phyloP scores from a whole-genome alignment of 2,113 vertebrate species.

The Trochalopteron elliotii region DNA sequence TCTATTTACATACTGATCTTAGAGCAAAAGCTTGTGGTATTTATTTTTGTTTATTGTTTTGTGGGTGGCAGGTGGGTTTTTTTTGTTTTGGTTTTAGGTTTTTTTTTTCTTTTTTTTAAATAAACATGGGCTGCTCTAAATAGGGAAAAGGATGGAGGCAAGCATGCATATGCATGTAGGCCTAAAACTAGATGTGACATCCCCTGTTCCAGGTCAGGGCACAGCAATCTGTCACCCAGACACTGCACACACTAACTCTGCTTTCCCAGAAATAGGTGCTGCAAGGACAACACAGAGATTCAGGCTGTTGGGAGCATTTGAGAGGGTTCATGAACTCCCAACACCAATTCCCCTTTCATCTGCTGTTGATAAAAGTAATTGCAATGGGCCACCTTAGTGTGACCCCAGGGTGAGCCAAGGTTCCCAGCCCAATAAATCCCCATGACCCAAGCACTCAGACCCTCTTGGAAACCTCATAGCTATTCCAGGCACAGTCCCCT shows the following conservation, averaged over 20 bases:
- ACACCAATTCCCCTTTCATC: background rate
- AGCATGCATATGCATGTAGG: background rate
- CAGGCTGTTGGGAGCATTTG: background rate
- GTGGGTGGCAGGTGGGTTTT: no score
- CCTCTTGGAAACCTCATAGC: background rate
- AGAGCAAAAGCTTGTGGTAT: background rate
- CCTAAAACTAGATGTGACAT: background rate
- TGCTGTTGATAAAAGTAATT: background rate
- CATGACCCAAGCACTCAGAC: background rate
- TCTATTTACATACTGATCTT: background rate
- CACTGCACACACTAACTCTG: background rate
- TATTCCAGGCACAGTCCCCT: background rate
- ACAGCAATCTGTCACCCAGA: background rate
- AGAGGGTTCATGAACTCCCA: background rate
- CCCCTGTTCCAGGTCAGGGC: background rate
- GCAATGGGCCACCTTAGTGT: background rate
- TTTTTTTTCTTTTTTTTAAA: background rate
- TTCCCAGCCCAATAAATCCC: background rate
- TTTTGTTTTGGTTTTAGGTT: no score
- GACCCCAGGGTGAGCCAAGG: background rate
- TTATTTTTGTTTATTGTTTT: background rate
- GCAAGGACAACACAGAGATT: background rate
- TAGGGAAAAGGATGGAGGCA: background rate
- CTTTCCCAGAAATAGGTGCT: background rate
- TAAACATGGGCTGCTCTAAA: background rate